phyloP scores from a whole-genome alignment of 2,797 vertebrate genomes.

The Tinamus major region DNA sequence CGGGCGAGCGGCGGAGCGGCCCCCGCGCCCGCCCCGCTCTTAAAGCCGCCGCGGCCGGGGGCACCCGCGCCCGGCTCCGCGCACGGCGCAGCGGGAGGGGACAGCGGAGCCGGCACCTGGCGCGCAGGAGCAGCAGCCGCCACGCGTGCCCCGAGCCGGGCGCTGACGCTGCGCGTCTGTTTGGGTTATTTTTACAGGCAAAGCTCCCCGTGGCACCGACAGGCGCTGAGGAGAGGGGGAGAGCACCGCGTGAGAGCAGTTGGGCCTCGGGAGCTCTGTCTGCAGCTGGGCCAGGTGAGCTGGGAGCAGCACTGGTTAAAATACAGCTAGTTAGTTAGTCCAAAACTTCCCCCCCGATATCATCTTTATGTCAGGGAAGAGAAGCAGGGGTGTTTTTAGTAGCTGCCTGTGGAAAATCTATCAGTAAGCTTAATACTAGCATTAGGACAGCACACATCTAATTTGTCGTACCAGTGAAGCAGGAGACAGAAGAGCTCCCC shows the following conservation, averaged over 20 bases:
- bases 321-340: background rate
- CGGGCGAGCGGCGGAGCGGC: too few relatives aligned
- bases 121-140: background rate
- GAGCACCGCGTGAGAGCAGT: fast-evolving
- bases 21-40: too few relatives aligned
- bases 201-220: too few relatives aligned
- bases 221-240: background rate
- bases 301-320: background rate
- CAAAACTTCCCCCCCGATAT: background rate
- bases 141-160: too few relatives aligned
- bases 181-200: too few relatives aligned
- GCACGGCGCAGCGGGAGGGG: too few relatives aligned
- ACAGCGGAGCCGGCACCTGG: too few relatives aligned
- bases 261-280: background rate
- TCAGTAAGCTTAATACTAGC: background rate
- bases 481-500: background rate
- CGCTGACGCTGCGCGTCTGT: too few relatives aligned
- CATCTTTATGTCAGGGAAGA: background rate
- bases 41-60: background rate
- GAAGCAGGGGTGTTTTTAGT: background rate
- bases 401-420: background rate
- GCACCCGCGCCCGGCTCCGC: too few relatives aligned
- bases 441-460: background rate
- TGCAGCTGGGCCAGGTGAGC: fast-evolving
- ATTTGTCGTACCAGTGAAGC: background rate